A percentile compares a stretch with the other conserved stretches of the same genome.
Evolutionary conservation across 2,888 invertebrate species (phyloP).

Genomic region (Gasteruption jaculator): DNA sequence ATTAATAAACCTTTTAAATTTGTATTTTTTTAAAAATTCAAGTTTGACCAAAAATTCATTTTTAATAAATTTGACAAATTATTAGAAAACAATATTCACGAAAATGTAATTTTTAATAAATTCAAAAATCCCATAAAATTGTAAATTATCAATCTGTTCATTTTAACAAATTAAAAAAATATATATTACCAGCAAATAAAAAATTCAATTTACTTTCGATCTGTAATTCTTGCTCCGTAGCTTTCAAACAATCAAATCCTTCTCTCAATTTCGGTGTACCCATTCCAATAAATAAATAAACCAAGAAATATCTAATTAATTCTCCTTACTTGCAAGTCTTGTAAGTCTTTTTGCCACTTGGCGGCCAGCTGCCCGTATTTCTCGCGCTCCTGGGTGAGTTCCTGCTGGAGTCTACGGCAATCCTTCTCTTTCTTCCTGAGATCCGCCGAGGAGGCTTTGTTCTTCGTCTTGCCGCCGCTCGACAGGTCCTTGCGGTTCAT

Average conservation of each 20-base stretch:
- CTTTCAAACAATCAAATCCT: background rate
- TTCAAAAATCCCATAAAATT: no score
- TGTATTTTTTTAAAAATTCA: no score
- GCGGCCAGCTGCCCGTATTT: slow-evolving; percentile 85
- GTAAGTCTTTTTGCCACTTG: slow-evolving; percentile 80
- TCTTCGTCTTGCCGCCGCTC: slow-evolving; percentile 72
- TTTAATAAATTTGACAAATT: background rate
- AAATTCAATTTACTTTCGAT: no score
- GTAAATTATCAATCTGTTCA: no score
- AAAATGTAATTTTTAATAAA: no score
- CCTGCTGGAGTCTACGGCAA: slow-evolving; percentile 89
- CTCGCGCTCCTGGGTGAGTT: slow-evolving; percentile 88
- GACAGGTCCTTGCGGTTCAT: slow-evolving; percentile 88
- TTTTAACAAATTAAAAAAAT: slow-evolving; percentile 1
- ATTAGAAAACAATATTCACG: no score
- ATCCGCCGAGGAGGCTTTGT: slow-evolving; percentile 74
- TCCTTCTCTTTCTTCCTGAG: slow-evolving; percentile 90
- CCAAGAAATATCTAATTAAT: no score
- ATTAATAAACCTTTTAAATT: slow-evolving; percentile 5
- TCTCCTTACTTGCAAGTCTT: slow-evolving; percentile 63
- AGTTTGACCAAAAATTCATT: background rate
- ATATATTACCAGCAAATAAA: background rate
- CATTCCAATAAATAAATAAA: no score
- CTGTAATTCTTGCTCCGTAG: background rate
- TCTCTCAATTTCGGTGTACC: no score